phyloP scores from a whole-genome alignment of 2,113 vertebrate genomes.

The Herpetotheres cachinnans region DNA sequence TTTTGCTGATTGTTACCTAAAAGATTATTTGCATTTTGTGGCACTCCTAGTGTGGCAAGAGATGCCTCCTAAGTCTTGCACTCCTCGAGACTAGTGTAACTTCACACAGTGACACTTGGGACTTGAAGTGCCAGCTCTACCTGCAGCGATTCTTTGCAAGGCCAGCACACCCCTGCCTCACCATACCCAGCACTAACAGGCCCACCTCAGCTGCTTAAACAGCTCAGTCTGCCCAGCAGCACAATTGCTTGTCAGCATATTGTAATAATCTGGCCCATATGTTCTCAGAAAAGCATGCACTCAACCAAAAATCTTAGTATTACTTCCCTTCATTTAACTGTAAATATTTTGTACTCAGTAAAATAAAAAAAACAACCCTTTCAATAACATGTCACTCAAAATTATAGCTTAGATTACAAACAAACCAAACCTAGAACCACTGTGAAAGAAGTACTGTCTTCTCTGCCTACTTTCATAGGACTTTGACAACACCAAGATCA shows the following conservation, averaged over 20 bases:
- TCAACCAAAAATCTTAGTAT: background rate
- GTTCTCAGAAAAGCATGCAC: background rate
- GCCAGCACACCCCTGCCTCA: accelerated
- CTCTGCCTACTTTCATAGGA: background rate
- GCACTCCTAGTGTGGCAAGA: background rate
- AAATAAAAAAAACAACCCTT: background rate
- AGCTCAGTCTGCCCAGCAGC: background rate
- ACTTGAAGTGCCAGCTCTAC: background rate
- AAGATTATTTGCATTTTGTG: background rate
- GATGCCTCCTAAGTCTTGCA: background rate
- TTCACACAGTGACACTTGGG: too few relatives aligned
- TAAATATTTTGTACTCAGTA: background rate
- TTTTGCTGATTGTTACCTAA: background rate
- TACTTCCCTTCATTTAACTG: background rate
- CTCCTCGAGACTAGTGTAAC: background rate
- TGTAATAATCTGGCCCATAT: too few relatives aligned
- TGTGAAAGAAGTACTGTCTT: background rate
- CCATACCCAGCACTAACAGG: background rate
- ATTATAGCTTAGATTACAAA: background rate
- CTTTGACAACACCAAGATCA: background rate
- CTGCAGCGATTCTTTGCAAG: too few relatives aligned
- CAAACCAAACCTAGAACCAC: background rate
- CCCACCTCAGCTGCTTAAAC: background rate
- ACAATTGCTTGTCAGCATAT: background rate
- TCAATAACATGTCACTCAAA: background rate